phyloP scores from a whole-genome alignment of 1,140 invertebrate species.

The Bombus superbus region DNA sequence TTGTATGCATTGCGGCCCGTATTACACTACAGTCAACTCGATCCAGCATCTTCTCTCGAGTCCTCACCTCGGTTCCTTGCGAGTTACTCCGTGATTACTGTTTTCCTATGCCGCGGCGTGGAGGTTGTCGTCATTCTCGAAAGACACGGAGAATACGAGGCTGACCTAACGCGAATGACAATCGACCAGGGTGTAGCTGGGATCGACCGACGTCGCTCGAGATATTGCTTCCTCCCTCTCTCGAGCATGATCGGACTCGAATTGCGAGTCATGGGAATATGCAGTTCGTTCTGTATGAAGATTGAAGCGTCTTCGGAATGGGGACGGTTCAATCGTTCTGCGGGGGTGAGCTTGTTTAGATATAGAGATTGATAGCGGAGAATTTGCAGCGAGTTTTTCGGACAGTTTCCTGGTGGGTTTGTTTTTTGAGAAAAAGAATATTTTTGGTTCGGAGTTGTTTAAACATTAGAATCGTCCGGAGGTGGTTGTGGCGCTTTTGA shows the following conservation, averaged over 20 bases:
- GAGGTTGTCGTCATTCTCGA: slow-evolving; percentile 43
- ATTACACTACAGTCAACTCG: slow-evolving; percentile 77
- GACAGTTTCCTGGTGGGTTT: neutral
- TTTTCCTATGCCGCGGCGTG: slow-evolving; percentile 73
- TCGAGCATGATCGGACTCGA: slow-evolving; percentile 11
- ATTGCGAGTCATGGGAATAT: slow-evolving; percentile 15
- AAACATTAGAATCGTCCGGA: neutral
- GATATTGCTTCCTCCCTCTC: slow-evolving; percentile 7
- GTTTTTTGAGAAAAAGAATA: neutral
- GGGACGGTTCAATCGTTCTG: neutral
- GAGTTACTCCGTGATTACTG: slow-evolving; percentile 78
- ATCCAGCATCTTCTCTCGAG: slow-evolving; percentile 64
- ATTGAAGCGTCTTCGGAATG: neutral
- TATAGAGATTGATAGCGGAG: neutral
- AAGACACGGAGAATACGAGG: slow-evolving; percentile 29
- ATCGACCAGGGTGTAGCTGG: neutral
- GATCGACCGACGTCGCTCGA: neutral
- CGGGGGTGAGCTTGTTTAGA: neutral
- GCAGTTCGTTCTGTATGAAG: neutral
- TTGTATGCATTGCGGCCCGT: slow-evolving; percentile 81
- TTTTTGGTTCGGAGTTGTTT: neutral
- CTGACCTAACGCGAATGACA: slow-evolving; percentile 49
- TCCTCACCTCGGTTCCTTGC: slow-evolving; percentile 39
- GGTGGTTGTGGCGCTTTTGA: neutral
- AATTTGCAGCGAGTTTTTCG: neutral